phyloP scores from a whole-genome alignment of 2,888 invertebrate genomes.

The Caenorhabditis sp. region DNA sequence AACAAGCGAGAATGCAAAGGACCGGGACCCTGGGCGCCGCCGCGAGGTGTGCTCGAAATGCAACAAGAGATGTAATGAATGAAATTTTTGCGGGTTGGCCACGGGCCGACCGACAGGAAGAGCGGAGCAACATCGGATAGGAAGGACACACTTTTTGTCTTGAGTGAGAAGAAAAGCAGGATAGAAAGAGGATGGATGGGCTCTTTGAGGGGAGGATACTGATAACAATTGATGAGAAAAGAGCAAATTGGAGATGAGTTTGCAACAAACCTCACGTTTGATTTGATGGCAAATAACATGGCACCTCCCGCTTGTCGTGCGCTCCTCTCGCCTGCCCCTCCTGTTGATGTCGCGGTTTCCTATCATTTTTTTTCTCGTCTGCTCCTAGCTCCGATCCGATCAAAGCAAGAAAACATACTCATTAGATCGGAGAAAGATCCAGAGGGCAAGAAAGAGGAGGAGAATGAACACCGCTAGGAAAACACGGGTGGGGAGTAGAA shows the following conservation, averaged over 20 bases:
- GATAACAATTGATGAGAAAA: slow-evolving; percentile 56
- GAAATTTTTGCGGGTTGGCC: slow-evolving; percentile 52
- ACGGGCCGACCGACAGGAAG: slow-evolving; percentile 15
- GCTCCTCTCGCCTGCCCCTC: no score
- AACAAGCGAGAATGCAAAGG: slow-evolving; percentile 51
- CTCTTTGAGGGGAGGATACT: slow-evolving; percentile 13
- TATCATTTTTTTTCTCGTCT: slow-evolving; percentile 10
- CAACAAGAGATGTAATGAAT: slow-evolving; percentile 56
- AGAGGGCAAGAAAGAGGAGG: background rate
- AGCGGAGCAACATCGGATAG: slow-evolving; percentile 26
- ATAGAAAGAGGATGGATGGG: slow-evolving; percentile 11
- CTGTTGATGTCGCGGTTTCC: slow-evolving; percentile 23
- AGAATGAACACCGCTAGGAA: slow-evolving; percentile 43
- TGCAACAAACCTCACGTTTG: slow-evolving; percentile 54
- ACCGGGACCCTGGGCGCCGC: no score
- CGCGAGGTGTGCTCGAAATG: slow-evolving; percentile 48
- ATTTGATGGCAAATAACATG: slow-evolving; percentile 47
- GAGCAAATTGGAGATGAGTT: slow-evolving; percentile 54
- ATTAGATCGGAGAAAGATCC: slow-evolving; percentile 24
- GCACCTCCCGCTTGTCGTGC: slow-evolving; percentile 17
- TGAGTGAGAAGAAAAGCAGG: background rate
- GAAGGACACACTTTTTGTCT: slow-evolving; percentile 31
- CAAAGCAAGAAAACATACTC: slow-evolving; percentile 30
- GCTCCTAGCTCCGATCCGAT: background rate
- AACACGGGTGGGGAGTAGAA: slow-evolving; percentile 16